Evolutionary conservation across 2,797 vertebrate genomes (phyloP).

Genomic region (Anniella stebbinsi): DNA sequence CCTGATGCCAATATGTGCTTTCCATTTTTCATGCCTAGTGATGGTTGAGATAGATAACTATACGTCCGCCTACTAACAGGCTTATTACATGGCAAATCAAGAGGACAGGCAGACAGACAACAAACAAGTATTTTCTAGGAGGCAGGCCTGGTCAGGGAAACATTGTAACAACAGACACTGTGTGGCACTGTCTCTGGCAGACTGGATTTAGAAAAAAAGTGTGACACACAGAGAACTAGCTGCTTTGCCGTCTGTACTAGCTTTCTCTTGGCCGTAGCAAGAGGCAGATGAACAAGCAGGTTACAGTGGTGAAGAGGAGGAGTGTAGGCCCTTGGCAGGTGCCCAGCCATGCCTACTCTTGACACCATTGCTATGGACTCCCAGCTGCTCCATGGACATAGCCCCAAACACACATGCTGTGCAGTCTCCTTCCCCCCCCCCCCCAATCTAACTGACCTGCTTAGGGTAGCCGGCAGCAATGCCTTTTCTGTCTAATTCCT

Average conservation of each 20-base stretch:
- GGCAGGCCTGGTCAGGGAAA: no score
- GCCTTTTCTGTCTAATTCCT: neutral
- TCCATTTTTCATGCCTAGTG: neutral
- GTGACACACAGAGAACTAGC: neutral
- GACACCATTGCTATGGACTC: no score
- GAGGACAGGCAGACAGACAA: neutral
- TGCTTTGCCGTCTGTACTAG: neutral
- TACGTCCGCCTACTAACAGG: neutral
- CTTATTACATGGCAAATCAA: neutral
- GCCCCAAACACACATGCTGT: neutral
- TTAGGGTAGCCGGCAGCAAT: neutral
- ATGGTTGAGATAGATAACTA: neutral
- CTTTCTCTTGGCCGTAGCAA: neutral
- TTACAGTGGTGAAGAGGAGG: no score
- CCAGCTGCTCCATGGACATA: neutral
- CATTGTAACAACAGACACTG: no score
- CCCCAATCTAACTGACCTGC: neutral
- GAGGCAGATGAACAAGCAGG: no score
- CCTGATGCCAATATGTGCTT: neutral
- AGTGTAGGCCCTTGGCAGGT: no score
- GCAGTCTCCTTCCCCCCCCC: neutral
- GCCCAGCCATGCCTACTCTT: no score
- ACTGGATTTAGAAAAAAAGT: neutral
- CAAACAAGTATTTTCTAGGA: neutral
- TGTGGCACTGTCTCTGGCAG: neutral